phyloP scores from a whole-genome alignment of 2,113 vertebrate species.

The Carassius gibelio region DNA sequence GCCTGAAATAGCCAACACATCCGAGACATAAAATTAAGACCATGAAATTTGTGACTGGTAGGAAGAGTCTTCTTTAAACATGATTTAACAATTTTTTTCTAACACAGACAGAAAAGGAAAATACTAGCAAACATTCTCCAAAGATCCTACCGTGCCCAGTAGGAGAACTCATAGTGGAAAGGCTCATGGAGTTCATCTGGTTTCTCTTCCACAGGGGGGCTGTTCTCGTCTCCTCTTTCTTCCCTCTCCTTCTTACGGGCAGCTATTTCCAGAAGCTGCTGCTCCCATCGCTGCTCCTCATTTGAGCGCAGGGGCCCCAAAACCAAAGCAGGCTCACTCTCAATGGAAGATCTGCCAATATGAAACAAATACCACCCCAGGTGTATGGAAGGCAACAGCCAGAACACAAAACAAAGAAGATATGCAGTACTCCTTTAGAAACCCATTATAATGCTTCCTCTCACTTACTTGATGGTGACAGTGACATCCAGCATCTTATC shows the following conservation, averaged over 20 bases:
- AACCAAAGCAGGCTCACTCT: conserved; percentile 94
- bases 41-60: not conserved
- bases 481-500: conserved; percentile 95
- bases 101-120: not conserved
- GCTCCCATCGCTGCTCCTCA: conserved; percentile 88
- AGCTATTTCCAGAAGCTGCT: conserved; percentile 91
- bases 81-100: too few species aligned
- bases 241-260: conserved; percentile 86
- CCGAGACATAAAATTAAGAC: not conserved
- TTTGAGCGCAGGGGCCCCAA: conserved; percentile 88
- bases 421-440: not conserved
- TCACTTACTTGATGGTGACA: conserved; percentile 91
- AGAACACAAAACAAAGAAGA: too few species aligned
- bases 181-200: conserved; percentile 89
- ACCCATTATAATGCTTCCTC: not conserved
- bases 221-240: conserved; percentile 72
- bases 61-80: not conserved
- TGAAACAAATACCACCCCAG: not conserved
- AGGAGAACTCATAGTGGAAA: conserved; percentile 94
- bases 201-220: conserved; percentile 85
- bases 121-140: not conserved
- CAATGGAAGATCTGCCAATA: conserved; percentile 87
- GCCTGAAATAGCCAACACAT: conserved; percentile 69
- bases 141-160: conserved; percentile 88
- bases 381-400: not conserved